Evolutionary conservation across 2,113 vertebrate species (phyloP), one percentile per base, ranked within the genome.

Genomic region (Boleophthalmus pectinirostris): DNA sequence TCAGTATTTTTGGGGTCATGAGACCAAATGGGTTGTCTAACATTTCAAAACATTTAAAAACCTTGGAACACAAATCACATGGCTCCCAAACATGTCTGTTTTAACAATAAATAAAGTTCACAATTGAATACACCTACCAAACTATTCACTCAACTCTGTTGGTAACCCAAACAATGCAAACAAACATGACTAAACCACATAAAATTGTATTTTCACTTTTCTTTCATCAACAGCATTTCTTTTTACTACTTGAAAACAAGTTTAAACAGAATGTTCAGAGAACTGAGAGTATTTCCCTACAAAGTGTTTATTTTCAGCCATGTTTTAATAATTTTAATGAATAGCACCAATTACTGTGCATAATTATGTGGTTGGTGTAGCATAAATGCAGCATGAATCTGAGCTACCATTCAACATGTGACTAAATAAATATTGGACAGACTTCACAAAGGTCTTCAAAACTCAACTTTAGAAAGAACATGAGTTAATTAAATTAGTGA

Each of bases 351-450:
- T 58, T 43, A 23, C 72, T 76, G 43, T 87, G 86, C 10, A 51
- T 78, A 78, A 88, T 88, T 80, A 81, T 82, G 72, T 23, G 43
- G 71, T 83, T 77, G 81, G 15, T 79, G 79, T 68, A 70, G 61
- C 25, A 10, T 70, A 51, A 56, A 72, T 25, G 66, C 56, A 21
- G 15, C 1, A 46, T 74, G 80, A 87, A 61, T 81, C 25, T 38
- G 73, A 68, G 45, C 49, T 60, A n/a, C 24, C 3, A 56, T 10
- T 61, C 25, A 66, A 46, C 38, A 23, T 23, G 33, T 23, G 14
- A 51, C 53, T n/a, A 66, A 66, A 66, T 46, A 66, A 66, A 66
- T 46, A 47, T 45, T 47, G 13, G 38, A 66, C 21, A 24, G n/a
- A n/a, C 33, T 65, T 65, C 38, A 65, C 63, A 65, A 45, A 9